Evolutionary conservation across 2,113 vertebrate genomes (phyloP), one percentile per base, ranked within the genome.

Genomic region (Larimichthys polyactis): DNA sequence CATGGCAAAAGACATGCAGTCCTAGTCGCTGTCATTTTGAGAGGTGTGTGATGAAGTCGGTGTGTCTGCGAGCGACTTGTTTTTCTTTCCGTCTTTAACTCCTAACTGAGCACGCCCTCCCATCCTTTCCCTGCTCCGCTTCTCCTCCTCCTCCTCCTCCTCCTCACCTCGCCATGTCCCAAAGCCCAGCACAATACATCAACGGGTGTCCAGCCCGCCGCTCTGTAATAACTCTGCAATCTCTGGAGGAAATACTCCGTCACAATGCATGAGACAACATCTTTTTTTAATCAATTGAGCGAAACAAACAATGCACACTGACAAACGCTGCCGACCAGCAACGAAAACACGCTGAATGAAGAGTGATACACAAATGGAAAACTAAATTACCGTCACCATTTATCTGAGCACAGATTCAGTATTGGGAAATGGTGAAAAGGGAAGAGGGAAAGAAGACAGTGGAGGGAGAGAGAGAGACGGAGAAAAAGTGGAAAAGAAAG

Each of bases 181-280:
- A 94, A 95, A 95, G 93, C 93, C 90, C 94, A 94, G 92, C 89
- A 90, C 92, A 90, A 95, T 94, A 95, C 92, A 94, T 94, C 93
- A 95, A 89, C 74, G 83, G 85, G 89, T 85, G 92, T 89, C 85
- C 90, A 91, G 86, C 89, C 92, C 59, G 88, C 88, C 82, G 77
- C 89, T 81, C 91, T 91, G 91, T 95, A 96, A 96, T 96, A 97
- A 96, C 94, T 94, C 92, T 94, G 90, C 83, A 87, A 94, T 96
- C 97, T 96, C 96, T 90, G 90, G 95, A 97, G 96, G 95, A 96
- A 95, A 95, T 94, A 89, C 91, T 84, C 90, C 88, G 91, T 93
- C 93, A 89, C 90, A 84, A 90, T 89, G 89, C 94, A 94, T 92
- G 88, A 93, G 86, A 91, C 91, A 89, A 92, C 90, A 93, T 94